Evolutionary conservation across 2,113 vertebrate species (phyloP).

Genomic region (Jacana jacana): DNA sequence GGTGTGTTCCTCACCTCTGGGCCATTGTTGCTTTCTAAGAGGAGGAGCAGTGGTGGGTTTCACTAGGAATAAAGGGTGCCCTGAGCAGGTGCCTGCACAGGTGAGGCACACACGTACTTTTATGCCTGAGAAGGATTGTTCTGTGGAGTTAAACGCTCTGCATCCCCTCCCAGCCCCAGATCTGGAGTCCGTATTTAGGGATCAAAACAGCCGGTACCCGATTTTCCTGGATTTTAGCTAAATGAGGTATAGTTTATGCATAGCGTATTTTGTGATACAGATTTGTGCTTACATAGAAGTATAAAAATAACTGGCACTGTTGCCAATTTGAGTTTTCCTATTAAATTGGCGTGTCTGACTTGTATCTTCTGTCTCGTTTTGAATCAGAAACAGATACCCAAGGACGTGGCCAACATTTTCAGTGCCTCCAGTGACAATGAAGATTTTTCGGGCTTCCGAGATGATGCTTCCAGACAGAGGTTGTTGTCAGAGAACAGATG

Average conservation of each 20-base stretch:
- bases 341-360: neutral
- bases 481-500: conserved; percentile 65
- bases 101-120: accelerated
- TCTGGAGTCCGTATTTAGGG: neutral
- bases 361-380: neutral
- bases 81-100: neutral
- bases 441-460: conserved; percentile 74
- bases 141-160: neutral
- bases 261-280: neutral
- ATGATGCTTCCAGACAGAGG: conserved; percentile 62
- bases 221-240: neutral
- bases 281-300: neutral
- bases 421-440: conserved; percentile 72
- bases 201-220: neutral
- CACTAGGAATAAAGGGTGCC: neutral
- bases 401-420: conserved; percentile 72
- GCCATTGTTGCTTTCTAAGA: neutral
- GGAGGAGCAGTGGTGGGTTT: neutral
- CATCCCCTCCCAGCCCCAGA: neutral
- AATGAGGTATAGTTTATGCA: neutral
- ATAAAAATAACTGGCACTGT: neutral
- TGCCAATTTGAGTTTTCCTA: neutral
- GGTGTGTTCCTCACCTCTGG: neutral
- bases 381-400: conserved; percentile 68
- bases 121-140: neutral